Evolutionary conservation across 2,797 vertebrate species (phyloP).

Genomic region (Malacoctenus gilli): DNA sequence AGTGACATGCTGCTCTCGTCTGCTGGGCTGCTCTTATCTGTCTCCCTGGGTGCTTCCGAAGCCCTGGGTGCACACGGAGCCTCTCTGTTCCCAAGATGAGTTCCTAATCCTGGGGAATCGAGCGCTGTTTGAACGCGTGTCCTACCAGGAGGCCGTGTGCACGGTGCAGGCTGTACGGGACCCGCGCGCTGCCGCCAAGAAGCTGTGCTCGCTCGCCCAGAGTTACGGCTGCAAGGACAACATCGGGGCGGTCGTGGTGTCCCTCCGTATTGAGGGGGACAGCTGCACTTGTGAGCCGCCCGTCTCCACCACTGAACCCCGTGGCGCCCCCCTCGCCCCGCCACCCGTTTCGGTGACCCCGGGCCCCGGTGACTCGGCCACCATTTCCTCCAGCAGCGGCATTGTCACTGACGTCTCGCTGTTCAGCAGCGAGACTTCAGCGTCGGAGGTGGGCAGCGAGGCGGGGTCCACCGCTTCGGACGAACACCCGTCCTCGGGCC

Average conservation of each 20-base stretch:
- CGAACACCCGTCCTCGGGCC: constrained; percentile 82
- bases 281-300: constrained; percentile 91
- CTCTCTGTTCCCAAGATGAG: constrained; percentile 90
- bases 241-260: constrained; percentile 90
- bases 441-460: constrained; percentile 95
- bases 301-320: constrained; percentile 75
- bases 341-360: constrained; percentile 67
- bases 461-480: constrained; percentile 95
- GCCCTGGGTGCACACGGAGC: constrained; percentile 89
- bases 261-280: constrained; percentile 87
- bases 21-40: constrained; percentile 95
- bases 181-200: constrained; percentile 92
- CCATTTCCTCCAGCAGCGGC: constrained; percentile 89
- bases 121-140: constrained; percentile 91
- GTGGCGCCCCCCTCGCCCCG: constrained; percentile 63
- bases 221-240: constrained; percentile 98
- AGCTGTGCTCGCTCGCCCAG: constrained; percentile 93
- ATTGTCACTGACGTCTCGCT: constrained; percentile 92
- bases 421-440: constrained; percentile 92
- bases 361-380: constrained; percentile 78
- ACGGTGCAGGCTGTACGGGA: constrained; percentile 88
- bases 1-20: constrained; percentile 94
- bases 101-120: constrained; percentile 94
- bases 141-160: constrained; percentile 87
- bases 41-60: constrained; percentile 94